Percentiles rank a stretch among this genome's conserved stretches.
phyloP scores from a whole-genome alignment of 2,888 invertebrate species.

The Andrena fulva region DNA sequence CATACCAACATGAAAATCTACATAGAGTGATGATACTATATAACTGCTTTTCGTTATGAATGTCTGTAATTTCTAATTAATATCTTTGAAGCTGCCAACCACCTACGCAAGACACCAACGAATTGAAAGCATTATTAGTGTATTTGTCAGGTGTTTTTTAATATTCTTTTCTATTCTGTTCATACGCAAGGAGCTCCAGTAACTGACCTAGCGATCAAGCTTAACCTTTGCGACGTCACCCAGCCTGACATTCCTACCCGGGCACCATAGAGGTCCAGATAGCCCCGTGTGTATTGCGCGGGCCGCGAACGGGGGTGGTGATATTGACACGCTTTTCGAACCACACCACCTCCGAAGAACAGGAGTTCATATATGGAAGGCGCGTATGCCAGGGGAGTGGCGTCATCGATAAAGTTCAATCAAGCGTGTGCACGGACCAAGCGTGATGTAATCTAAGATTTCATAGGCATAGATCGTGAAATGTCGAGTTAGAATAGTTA shows the following conservation, averaged over 20 bases:
- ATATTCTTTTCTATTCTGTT: no score
- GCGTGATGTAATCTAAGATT: neutral
- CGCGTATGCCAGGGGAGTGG: conserved; percentile 21
- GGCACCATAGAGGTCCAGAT: conserved; percentile 73
- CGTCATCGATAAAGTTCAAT: conserved; percentile 43
- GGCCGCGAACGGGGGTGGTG: conserved; percentile 71
- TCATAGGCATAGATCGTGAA: neutral
- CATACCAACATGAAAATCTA: no score
- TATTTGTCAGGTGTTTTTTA: no score
- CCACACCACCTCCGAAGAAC: conserved; percentile 78
- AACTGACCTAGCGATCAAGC: conserved; percentile 73
- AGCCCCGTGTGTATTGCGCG: conserved; percentile 8
- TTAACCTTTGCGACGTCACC: conserved; percentile 83
- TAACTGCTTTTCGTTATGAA: neutral
- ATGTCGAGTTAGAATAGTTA: no score
- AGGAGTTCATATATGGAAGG: conserved; percentile 74
- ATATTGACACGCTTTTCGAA: conserved; percentile 79
- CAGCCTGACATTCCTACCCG: conserved; percentile 79
- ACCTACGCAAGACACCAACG: no score
- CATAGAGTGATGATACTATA: no score
- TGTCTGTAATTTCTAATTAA: neutral
- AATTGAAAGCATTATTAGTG: no score
- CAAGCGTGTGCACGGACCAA: neutral
- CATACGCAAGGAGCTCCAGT: neutral
- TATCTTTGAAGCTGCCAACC: neutral